These are phyloP conservation scores for Hecatera dysodea DNA, from an alignment of 2,888 invertebrate species.

Conservation along the genomic window DNA sequence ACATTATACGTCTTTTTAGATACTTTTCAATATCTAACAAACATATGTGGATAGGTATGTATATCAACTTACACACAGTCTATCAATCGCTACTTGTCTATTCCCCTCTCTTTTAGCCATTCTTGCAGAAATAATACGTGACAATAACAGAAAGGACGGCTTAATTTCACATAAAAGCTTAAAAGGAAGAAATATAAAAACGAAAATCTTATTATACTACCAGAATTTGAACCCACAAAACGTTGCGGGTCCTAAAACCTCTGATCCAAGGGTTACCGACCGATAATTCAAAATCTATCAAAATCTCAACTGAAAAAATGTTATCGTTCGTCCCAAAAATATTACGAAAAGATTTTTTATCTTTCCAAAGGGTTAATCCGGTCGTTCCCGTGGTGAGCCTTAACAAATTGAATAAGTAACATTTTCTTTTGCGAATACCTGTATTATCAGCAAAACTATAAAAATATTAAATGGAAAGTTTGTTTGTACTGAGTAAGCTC, in stretches of 20 bases:
- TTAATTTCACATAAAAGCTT: neutral
- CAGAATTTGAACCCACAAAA: constrained; percentile 18
- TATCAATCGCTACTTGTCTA: neutral
- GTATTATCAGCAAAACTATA: constrained; percentile 11
- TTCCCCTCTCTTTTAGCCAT: neutral
- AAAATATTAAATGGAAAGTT: too few relatives aligned
- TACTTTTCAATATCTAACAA: too few relatives aligned
- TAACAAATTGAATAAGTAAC: constrained; percentile 9
- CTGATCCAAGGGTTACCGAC: constrained; percentile 22
- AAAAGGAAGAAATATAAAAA: constrained; percentile 5
- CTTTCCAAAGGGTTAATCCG: constrained; percentile 23
- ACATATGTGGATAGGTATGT: too few relatives aligned
- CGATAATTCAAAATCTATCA: constrained; percentile 43
- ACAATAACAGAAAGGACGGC: neutral
- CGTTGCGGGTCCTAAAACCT: constrained; percentile 1
- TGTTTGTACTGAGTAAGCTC: too few relatives aligned
- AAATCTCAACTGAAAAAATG: constrained; percentile 40
- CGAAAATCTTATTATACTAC: constrained; percentile 8
- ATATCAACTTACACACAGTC: too few relatives aligned
- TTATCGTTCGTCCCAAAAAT: constrained; percentile 36
- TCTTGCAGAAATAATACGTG: neutral
- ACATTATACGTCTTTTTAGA: too few relatives aligned
- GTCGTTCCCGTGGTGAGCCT: constrained; percentile 23
- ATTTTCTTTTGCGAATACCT: neutral
- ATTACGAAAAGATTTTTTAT: constrained; percentile 28